Evolutionary conservation across 1,140 invertebrate genomes (phyloP).

Genomic region (Phocides pigmalion): DNA sequence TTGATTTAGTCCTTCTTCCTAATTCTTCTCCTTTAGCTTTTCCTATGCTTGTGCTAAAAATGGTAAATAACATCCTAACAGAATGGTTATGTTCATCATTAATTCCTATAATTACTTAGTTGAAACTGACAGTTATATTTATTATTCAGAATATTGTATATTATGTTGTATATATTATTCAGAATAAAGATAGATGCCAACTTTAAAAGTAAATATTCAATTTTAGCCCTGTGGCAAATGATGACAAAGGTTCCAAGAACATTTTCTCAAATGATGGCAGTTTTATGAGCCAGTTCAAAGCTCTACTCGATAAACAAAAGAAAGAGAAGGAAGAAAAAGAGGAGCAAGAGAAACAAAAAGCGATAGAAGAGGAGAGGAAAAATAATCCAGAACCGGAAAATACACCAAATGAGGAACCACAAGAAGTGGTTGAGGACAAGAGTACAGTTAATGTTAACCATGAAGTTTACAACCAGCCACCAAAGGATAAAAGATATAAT

Average conservation of each 20-base stretch:
- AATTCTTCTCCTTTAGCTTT: too few relatives aligned
- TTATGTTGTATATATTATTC: too few relatives aligned
- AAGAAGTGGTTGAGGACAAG: conserved; percentile 34
- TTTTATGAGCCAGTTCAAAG: conserved; percentile 91
- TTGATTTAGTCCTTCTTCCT: too few relatives aligned
- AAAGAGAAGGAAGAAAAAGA: conserved; percentile 71
- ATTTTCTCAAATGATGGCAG: conserved; percentile 92
- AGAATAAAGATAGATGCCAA: too few relatives aligned
- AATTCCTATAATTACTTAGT: too few relatives aligned
- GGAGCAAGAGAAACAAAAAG: conserved; percentile 54
- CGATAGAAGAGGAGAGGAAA: conserved; percentile 45
- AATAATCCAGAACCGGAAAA: conserved; percentile 45
- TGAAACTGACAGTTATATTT: too few relatives aligned
- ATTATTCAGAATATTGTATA: not conserved
- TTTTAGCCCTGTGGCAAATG: conserved; percentile 51
- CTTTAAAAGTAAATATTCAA: conserved; percentile 4
- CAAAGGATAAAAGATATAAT: conserved; percentile 38
- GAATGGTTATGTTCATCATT: too few relatives aligned
- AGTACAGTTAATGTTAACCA: not conserved
- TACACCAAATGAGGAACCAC: conserved; percentile 35
- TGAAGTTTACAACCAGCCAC: conserved; percentile 26
- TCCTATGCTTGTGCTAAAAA: too few relatives aligned
- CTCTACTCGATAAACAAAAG: conserved; percentile 71
- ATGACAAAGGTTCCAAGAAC: conserved; percentile 80
- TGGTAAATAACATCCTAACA: too few relatives aligned